Conservation (phyloP, 2,888 invertebrate species). For the Lithophane leautieri region DNA sequence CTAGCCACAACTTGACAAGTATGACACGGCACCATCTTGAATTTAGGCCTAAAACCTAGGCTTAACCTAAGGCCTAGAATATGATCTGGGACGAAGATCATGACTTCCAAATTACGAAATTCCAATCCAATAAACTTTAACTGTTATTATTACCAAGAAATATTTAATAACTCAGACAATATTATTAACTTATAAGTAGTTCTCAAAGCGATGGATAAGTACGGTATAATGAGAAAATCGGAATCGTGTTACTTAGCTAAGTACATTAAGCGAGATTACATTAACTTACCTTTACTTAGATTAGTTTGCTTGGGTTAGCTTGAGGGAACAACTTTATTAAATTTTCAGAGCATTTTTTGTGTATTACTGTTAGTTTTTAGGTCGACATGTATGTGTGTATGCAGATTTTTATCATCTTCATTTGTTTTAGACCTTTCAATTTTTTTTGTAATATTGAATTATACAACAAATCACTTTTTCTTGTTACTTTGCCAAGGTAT, state of each 20-base stretch:
- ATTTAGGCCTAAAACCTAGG: background rate
- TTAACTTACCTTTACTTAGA: slow-evolving; percentile 62
- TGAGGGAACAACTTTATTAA: slow-evolving; percentile 38
- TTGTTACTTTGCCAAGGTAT: background rate
- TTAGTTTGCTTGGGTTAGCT: slow-evolving; percentile 56
- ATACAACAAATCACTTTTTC: background rate
- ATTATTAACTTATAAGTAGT: slow-evolving; percentile 42
- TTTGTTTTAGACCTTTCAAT: background rate
- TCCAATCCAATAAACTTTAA: background rate
- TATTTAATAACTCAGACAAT: slow-evolving; percentile 16
- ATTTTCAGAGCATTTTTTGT: slow-evolving; percentile 32
- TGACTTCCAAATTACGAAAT: slow-evolving; percentile 12
- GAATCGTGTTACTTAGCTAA: slow-evolving; percentile 49
- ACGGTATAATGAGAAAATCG: slow-evolving; percentile 58
- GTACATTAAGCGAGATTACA: slow-evolving; percentile 58
- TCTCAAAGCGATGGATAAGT: slow-evolving; percentile 39
- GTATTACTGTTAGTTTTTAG: slow-evolving; percentile 24
- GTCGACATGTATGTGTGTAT: background rate
- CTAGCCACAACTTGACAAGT: background rate
- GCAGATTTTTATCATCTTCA: background rate
- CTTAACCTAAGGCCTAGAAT: background rate
- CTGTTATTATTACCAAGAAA: slow-evolving; percentile 1
- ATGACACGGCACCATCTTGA: background rate
- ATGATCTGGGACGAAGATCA: background rate
- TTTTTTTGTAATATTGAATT: background rate